Conservation (phyloP, 2,888 invertebrate species). For the Digitonthophagus gazella region DNA sequence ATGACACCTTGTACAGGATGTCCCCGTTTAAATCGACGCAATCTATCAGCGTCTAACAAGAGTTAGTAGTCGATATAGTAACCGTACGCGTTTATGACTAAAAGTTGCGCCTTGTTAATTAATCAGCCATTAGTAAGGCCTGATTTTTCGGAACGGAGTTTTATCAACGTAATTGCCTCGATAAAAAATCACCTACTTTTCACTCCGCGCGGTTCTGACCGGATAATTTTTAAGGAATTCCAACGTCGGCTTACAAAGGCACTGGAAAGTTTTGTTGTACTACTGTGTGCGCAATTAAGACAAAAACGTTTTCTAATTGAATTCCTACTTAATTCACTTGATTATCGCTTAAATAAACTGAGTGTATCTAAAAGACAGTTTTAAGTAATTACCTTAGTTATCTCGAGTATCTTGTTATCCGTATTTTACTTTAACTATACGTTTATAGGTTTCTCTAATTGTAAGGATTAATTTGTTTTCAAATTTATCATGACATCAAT, state of each 20-base stretch:
- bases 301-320: background rate
- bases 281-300: background rate
- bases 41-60: background rate
- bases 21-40: background rate
- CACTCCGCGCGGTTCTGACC: background rate
- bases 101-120: background rate
- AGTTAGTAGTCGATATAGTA: no score
- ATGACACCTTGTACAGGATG: background rate
- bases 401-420: no score
- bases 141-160: background rate
- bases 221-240: background rate
- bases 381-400: no score
- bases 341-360: background rate
- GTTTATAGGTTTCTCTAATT: no score
- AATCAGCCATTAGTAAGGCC: background rate
- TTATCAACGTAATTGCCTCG: background rate
- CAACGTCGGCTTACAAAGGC: background rate
- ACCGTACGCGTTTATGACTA: background rate
- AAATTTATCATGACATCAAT: no score
- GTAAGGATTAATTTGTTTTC: no score
- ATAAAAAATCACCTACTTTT: slow-evolving; percentile 15
- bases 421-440: no score
- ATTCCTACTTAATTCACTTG: background rate
- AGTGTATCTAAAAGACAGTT: background rate
- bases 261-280: background rate